Base-by-base conservation (phyloP, 2,888 invertebrate genomes). In the Epirrita christyi region DNA sequence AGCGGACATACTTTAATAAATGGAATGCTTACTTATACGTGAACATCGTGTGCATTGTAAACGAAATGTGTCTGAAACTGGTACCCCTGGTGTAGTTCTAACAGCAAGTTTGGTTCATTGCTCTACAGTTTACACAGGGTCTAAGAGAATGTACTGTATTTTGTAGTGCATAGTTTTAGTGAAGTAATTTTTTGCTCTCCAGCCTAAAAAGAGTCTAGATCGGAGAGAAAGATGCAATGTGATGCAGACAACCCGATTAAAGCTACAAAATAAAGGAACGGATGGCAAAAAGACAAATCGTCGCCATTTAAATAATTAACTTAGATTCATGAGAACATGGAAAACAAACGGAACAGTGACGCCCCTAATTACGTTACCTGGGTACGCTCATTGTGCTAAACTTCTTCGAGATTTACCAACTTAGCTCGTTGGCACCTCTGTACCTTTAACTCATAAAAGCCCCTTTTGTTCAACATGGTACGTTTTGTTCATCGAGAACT, bases 241-340 rank as follows among this genome's bases (percentile, higher is more conserved):
- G n/a, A n/a, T n/a, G n/a, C n/a, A n/a, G 4, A 21, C 21, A 21
- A 4, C 21, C 21, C 21, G 21, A 21, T 7, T n/a, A 8, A 38
- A 14, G 13, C 14, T 7, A 13, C 13, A 62, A 67, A 65, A 60
- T 65, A 71, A 47, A 41, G 9, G 11, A 37, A 55, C 29, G 15
- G 38, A 40, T 13, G n/a, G 15, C 32, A 15, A 55, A 55, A 60
- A 62, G 57, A 64, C 59, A 71, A 72, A 72, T 68, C 59, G 56
- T 59, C 56, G 60, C 54, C 54, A 64, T 54, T 49, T 55, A 42
- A 68, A 66, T 68, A 61, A 66, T 68, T 59, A 61, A 61, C 61
- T 64, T 63, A 55, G 46, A 50, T 43, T 47, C 52, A 51, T 56
- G 50, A 37, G 43, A 48, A 44, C 28, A 47, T 43, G 38, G 36